Base-by-base conservation (phyloP, 2,797 vertebrate species). In the Sebastes steindachneri region DNA sequence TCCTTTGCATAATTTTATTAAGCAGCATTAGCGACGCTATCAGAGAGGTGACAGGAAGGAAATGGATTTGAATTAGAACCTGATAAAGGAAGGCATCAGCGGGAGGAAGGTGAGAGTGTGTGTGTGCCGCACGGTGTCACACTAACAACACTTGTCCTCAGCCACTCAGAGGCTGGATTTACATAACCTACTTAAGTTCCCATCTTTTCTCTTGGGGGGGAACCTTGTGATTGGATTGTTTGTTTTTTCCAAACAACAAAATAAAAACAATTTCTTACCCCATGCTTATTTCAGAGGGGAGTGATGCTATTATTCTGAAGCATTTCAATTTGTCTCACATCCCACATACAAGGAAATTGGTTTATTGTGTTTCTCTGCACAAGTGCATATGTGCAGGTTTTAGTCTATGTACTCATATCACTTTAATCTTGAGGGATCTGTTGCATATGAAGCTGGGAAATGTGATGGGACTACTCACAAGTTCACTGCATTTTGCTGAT, bases 1-100 rank as follows among this genome's bases (percentile, higher is more conserved):
- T 82, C 69, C 58, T 86, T 88, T 86, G 79, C 84, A 87, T 89
- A 77, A 91, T 90, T 83, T 53, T 71, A 93, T 91, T 73, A 82
- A 59, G 78, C 67, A 33, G 73, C 75, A 86, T 91, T 88, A 87
- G 77, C 60, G n/a, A 72, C 14, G 10, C 51, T 66, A 74, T 82
- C 35, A 31, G 60, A 48, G 66, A 79, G 60, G 72, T 86, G 87
- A 86, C 85, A 59, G 60, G 48, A 67, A 72, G 70, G 62, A 80
- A 86, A 85, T 70, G 73, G 71, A 68, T 89, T 86, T 86, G 75
- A 86, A 88, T 85, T 68, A 74, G 77, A 71, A 70, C 9, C 7
- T 69, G 65, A 84, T 75, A 72, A 86, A 85, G 55, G 31, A 82
- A 41, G 41, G 73, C 60, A 71, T 85, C 65, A 51, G 17, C 12